A percentile compares a stretch with the other conserved stretches of the same genome.
phyloP scores from a whole-genome alignment of 2,797 vertebrate genomes.

The Eospalax fontanierii region DNA sequence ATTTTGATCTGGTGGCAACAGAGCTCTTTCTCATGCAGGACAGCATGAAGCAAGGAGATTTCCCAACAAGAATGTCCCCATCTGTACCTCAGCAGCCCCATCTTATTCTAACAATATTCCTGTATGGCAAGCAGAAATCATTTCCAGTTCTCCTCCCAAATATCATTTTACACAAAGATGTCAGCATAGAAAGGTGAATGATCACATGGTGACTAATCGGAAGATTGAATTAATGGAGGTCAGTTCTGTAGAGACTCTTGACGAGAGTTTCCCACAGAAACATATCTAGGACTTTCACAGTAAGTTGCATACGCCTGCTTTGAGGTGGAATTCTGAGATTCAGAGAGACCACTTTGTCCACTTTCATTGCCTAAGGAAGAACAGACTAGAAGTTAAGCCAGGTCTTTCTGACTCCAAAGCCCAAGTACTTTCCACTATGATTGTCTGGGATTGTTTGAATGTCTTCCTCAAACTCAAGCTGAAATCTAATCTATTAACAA shows the following conservation, averaged over 20 bases:
- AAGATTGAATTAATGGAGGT: neutral
- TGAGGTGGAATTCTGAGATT: neutral
- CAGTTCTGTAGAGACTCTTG: neutral
- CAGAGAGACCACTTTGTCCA: neutral
- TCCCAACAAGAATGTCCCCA: constrained; percentile 62
- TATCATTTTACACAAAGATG: neutral
- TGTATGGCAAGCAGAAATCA: neutral
- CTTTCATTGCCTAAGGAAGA: neutral
- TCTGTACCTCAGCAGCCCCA: neutral
- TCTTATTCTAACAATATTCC: neutral
- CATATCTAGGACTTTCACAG: neutral
- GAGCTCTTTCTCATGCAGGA: constrained; percentile 55
- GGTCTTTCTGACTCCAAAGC: neutral
- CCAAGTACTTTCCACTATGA: neutral
- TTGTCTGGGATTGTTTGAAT: neutral
- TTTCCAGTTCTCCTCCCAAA: neutral
- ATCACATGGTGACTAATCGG: neutral
- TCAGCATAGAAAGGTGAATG: neutral
- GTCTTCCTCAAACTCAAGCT: neutral
- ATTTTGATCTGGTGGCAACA: constrained; percentile 77
- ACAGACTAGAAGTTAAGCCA: neutral
- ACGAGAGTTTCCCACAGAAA: neutral
- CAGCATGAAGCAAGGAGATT: constrained; percentile 65
- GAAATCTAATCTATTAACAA: neutral
- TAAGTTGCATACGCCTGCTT: neutral